These are phyloP conservation scores for Brachypteracias leptosomus DNA, from an alignment of 2,113 vertebrate species.

Conservation along the genomic window DNA sequence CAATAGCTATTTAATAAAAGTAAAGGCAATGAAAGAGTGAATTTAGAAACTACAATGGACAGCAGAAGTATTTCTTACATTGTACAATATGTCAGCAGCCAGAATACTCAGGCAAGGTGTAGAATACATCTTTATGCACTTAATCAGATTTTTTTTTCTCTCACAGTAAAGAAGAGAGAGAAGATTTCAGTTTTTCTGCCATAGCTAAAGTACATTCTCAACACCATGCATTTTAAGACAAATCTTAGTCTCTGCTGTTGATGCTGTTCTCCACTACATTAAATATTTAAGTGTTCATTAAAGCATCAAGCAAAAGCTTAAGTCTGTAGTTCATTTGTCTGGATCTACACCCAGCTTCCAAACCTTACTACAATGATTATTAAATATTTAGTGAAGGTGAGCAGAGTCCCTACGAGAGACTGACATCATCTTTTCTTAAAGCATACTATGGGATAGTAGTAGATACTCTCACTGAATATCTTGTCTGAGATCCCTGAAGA, in stretches of 20 bases:
- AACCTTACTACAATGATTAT: not conserved
- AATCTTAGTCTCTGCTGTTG: not conserved
- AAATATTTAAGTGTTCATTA: not conserved
- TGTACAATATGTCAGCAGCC: not conserved
- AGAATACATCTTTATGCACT: not conserved
- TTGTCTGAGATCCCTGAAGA: not conserved
- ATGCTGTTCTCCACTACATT: not conserved
- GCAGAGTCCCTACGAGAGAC: not conserved
- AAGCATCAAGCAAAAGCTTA: not conserved
- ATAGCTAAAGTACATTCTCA: not conserved
- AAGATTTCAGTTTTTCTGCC: not conserved
- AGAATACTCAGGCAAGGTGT: not conserved
- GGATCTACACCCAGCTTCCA: not conserved
- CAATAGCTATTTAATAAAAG: not conserved
- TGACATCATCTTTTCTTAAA: not conserved
- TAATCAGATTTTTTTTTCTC: not conserved
- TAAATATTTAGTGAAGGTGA: slow-evolving; percentile 1
- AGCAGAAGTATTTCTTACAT: not conserved
- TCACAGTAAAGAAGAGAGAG: not conserved
- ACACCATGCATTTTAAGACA: not conserved
- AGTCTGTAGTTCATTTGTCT: not conserved
- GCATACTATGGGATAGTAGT: not conserved
- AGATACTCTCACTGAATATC: not conserved
- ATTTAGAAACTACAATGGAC: not conserved
- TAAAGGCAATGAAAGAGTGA: not conserved